Base-by-base conservation (phyloP, 2,113 vertebrate species). In the Prionailurus bengalensis region DNA sequence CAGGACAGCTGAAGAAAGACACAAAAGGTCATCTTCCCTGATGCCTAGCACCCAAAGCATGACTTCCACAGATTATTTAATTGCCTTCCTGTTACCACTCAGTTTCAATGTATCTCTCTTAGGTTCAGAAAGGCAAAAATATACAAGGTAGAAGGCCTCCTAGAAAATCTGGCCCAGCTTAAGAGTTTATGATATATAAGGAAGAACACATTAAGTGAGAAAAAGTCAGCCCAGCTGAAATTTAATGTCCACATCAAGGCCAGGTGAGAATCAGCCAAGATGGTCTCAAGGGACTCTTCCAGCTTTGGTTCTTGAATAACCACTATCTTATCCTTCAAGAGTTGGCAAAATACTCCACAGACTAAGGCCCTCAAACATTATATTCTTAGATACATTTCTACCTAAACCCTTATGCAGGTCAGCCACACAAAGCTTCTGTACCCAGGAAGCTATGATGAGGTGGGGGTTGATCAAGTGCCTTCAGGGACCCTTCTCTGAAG, bases 261-360 rank as follows among this genome's bases (percentile, higher is more conserved):
- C 10, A 97, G 42, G 23, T 86, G 31, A 79, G 78, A 94, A 33
- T 58, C 68, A 96, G 36, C 21, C 48, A 58, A 65, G 48, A 39
- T 65, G 36, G 45, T 82, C 80, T 96, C 39, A 45, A 91, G 61
- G 42, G 66, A 74, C 58, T 81, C 42, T 94, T 45, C 36, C 33
- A 81, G 31, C n/a, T 94, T 82, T 78, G 27, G 65, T 78, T 96
- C 55, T 95, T 89, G 7, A 36, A 89, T 89, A 88, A 91, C 31
- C 48, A 95, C 48, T 85, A 42, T 89, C n/a, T 71, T 94, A 71
- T 65, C 17, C 14, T 79, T 86, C 71, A 94, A 58, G 27, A 87
- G 5, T 66, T 73, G 58, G 45, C 23, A 92, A 92, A 94, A 90
- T 70, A 71, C 29, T 42, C 61, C 53, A 89, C 27, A 78, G 31